phyloP scores from a whole-genome alignment of 92 coral and sea anemone genomes.

The Bergia sp. region DNA sequence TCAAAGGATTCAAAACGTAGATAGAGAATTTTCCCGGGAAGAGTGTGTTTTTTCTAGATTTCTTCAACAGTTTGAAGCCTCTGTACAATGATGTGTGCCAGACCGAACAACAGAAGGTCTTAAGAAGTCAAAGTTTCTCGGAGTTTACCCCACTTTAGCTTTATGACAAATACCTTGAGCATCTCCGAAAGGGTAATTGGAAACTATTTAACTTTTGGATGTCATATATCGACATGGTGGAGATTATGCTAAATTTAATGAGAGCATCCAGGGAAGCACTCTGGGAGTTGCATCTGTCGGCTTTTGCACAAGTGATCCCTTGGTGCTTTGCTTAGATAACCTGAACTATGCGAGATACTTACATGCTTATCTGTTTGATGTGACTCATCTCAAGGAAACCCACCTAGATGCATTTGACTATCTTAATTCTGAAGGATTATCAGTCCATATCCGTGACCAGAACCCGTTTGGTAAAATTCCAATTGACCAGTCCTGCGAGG shows the following conservation, averaged over 20 bases:
- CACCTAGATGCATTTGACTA: slow-evolving; percentile 37
- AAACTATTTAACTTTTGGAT: too few relatives aligned
- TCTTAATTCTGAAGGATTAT: slow-evolving; percentile 45
- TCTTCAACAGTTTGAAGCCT: slow-evolving; percentile 43
- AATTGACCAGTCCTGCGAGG: slow-evolving; percentile 60
- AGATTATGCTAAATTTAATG: too few relatives aligned
- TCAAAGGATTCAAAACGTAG: slow-evolving; percentile 33
- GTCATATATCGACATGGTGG: too few relatives aligned
- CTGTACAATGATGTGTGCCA: slow-evolving; percentile 40
- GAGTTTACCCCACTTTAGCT: slow-evolving; percentile 36
- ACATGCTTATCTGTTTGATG: slow-evolving; percentile 50
- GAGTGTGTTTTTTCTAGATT: slow-evolving; percentile 23
- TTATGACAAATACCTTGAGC: slow-evolving; percentile 45
- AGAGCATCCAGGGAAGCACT: slow-evolving; percentile 54
- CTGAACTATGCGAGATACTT: slow-evolving; percentile 64
- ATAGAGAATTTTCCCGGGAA: slow-evolving; percentile 27
- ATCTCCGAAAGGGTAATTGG: slow-evolving; percentile 39
- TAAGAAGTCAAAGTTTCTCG: slow-evolving; percentile 37
- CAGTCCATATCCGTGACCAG: slow-evolving; percentile 51
- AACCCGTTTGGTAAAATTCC: slow-evolving; percentile 51
- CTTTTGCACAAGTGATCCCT: slow-evolving; percentile 66
- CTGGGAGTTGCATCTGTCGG: slow-evolving; percentile 63
- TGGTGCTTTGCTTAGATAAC: slow-evolving; percentile 73
- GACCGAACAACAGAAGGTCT: slow-evolving; percentile 46
- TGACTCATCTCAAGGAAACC: slow-evolving; percentile 27